These are phyloP conservation scores for Tapirus indicus DNA, from an alignment of 2,797 vertebrate genomes.

Conservation along the genomic window DNA sequence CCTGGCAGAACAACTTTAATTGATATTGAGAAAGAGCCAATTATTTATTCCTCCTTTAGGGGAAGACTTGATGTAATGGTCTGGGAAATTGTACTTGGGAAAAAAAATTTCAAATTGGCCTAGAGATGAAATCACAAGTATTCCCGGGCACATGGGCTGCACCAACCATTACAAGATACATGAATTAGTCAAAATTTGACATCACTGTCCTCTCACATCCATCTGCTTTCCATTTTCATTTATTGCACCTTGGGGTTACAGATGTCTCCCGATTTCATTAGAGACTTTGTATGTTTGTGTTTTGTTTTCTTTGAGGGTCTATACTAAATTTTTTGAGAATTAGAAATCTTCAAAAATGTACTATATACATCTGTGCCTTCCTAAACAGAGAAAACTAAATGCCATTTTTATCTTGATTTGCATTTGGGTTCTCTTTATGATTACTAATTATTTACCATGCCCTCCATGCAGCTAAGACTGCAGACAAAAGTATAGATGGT, in stretches of 20 bases:
- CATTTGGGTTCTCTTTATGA: background rate
- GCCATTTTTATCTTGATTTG: background rate
- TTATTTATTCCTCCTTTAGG: slow-evolving; percentile 56
- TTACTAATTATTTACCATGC: background rate
- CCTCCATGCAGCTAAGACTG: background rate
- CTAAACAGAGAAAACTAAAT: slow-evolving; percentile 25
- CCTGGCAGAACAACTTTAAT: slow-evolving; percentile 41
- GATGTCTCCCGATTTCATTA: background rate
- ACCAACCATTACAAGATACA: background rate
- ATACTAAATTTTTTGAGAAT: slow-evolving; percentile 12
- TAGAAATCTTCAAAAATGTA: background rate
- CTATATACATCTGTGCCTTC: background rate
- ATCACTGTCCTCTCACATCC: background rate
- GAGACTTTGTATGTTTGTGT: background rate
- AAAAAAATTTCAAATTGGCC: background rate
- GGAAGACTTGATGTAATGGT: background rate
- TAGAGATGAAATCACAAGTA: slow-evolving; percentile 28
- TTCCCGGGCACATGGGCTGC: background rate
- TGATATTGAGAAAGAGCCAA: slow-evolving; percentile 55
- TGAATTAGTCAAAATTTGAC: background rate
- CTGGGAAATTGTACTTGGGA: background rate
- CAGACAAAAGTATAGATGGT: background rate
- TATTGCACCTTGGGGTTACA: background rate
- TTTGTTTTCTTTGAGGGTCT: background rate
- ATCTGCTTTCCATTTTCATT: background rate